These are phyloP conservation scores for Biston betularia DNA, from an alignment of 2,888 invertebrate species.

Conservation along the genomic window DNA sequence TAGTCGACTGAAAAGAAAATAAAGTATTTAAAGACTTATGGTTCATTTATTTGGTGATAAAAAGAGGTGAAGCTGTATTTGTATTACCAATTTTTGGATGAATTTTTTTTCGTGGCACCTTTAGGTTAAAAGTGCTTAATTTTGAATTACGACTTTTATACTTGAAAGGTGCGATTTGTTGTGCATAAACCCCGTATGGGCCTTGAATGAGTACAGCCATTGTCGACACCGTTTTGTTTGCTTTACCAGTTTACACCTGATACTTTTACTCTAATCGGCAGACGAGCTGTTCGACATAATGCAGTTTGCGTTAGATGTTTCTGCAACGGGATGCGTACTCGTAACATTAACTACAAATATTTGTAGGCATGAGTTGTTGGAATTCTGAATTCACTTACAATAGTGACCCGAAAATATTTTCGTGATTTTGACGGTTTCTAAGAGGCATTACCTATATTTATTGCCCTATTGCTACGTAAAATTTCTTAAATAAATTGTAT, in stretches of 20 bases:
- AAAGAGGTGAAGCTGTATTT: no score
- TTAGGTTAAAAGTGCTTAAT: no score
- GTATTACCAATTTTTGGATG: no score
- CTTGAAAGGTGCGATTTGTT: conserved; percentile 29
- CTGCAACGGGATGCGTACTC: conserved; percentile 24
- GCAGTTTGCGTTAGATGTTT: conserved; percentile 28
- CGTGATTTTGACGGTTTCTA: no score
- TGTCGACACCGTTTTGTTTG: conserved; percentile 45
- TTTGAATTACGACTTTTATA: no score
- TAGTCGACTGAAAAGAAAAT: no score
- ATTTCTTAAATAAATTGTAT: no score
- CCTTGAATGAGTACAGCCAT: conserved; percentile 33
- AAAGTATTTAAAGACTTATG: no score
- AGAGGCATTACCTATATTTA: no score
- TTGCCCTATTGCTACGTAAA: no score
- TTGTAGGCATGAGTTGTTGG: background rate
- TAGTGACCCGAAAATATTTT: background rate
- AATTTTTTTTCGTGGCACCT: no score
- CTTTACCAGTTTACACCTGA: conserved; percentile 46
- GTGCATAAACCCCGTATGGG: conserved; percentile 26
- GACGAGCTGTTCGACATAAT: conserved; percentile 18
- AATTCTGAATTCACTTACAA: background rate
- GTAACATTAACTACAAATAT: conserved; percentile 1
- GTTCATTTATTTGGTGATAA: no score
- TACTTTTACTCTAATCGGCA: conserved; percentile 42